Evolutionary conservation across 1,140 invertebrate species (phyloP), one percentile per base, ranked within the genome.

Genomic region (Zaprionus ghesquierei): DNA sequence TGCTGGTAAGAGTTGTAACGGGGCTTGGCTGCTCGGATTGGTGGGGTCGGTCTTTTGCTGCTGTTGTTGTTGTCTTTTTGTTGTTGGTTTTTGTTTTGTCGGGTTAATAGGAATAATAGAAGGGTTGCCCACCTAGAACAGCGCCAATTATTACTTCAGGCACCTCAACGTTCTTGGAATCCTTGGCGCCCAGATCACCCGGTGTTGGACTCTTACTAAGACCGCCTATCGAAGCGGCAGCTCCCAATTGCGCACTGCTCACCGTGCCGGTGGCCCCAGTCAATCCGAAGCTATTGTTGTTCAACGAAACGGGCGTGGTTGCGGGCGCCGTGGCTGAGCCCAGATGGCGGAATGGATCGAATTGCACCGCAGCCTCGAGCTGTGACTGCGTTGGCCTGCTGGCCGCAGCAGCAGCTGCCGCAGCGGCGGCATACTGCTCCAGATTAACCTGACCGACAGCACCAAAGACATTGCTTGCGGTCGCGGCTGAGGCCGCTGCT

Each of bases 111-210:
- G 78, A 85, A 75, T 92, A 91, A 81, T 92, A 92, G 77, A 91
- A 91, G 62, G 75, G 91, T 82, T 68, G 92, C 93, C 92, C 91
- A 94, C 97, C 98, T 92, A 99, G 94, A 92, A 99, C 98, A 91
- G 98, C 98, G 91, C 98, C 98, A 89, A 99, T 98, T 93, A 99
- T 98, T 93, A 96, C 95, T 94, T 97, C 98, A 65, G 97, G 95
- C 92, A 99, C 98, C 94, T 98, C 97, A 91, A 98, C 95, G 94
- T 97, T 97, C 93, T 97, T 97, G 92, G 94, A 95, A 93, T 95
- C 95, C 94, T 96, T 96, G 93, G 93, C 94, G 77, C 93, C 93
- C 59, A 94, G 91, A 93, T 96, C 95, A 75, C 95, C 96, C 75
- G 96, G 96, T 90, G 96, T 96, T 89, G 96, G 96, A 93, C 96